phyloP scores from a whole-genome alignment of 1,140 invertebrate genomes.

The Cyclargus thomasi region DNA sequence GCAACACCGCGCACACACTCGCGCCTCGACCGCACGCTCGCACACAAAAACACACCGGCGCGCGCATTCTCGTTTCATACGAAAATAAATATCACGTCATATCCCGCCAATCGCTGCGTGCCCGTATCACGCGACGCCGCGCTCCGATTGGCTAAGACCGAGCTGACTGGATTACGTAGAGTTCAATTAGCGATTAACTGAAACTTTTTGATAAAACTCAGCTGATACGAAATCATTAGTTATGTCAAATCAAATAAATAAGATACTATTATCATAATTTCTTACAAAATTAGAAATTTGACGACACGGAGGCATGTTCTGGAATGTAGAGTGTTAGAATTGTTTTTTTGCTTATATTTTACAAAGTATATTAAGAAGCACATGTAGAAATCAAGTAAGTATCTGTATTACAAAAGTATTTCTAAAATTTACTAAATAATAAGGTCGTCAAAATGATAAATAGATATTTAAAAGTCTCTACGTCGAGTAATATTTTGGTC shows the following conservation, averaged over 20 bases:
- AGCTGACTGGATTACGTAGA: conserved; percentile 63
- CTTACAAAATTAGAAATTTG: conserved; percentile 2
- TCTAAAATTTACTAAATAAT: background rate
- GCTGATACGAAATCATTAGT: conserved; percentile 56
- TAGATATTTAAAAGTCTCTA: background rate
- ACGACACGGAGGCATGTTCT: background rate
- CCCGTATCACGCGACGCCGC: conserved; percentile 46
- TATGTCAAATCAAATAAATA: conserved; percentile 25
- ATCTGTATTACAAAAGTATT: background rate
- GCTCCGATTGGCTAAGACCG: conserved; percentile 48
- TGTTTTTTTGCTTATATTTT: background rate
- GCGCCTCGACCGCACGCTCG: conserved; percentile 35
- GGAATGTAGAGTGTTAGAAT: background rate
- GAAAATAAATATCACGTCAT: conserved; percentile 66
- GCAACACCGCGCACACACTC: conserved; percentile 65
- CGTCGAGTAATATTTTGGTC: background rate
- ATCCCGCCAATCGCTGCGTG: conserved; percentile 40
- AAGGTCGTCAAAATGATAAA: background rate
- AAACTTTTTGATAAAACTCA: conserved; percentile 70
- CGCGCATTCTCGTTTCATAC: conserved; percentile 53
- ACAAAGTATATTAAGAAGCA: background rate
- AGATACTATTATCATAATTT: conserved; percentile 24
- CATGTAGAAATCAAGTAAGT: background rate
- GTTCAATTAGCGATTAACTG: conserved; percentile 72
- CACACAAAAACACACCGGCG: conserved; percentile 44